A percentile compares a stretch with the other conserved stretches of the same genome.
phyloP scores from a whole-genome alignment of 1,140 invertebrate species.

The Ruditapes philippinarum region DNA sequence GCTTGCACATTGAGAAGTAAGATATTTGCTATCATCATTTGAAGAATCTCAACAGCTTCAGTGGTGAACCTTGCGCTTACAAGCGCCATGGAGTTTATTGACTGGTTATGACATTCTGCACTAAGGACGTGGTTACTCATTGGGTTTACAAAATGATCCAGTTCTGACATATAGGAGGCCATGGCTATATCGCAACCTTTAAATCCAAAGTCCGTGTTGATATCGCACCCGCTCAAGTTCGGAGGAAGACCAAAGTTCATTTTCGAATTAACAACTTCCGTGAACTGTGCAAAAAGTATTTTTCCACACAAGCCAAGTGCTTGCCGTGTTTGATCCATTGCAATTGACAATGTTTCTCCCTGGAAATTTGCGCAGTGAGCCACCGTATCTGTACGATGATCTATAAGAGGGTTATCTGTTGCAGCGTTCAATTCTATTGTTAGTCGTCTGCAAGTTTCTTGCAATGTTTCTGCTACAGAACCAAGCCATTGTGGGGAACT shows the following conservation, averaged over 20 bases:
- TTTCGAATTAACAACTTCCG: conserved; percentile 49
- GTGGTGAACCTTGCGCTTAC: conserved; percentile 40
- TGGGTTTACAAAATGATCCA: conserved; percentile 57
- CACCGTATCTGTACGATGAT: conserved; percentile 49
- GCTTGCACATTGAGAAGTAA: conserved; percentile 36
- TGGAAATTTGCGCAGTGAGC: conserved; percentile 52
- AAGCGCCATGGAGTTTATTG: conserved; percentile 57
- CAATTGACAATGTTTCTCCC: conserved; percentile 55
- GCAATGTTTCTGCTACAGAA: conserved; percentile 49
- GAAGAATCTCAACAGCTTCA: conserved; percentile 50
- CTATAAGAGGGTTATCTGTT: conserved; percentile 55
- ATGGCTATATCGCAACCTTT: conserved; percentile 56
- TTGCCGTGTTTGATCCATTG: conserved; percentile 59
- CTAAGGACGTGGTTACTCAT: conserved; percentile 65
- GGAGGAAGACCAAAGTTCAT: conserved; percentile 54
- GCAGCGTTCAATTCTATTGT: conserved; percentile 53
- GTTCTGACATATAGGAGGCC: conserved; percentile 59
- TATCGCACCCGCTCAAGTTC: conserved; percentile 54
- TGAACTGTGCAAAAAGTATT: conserved; percentile 52
- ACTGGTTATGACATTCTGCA: conserved; percentile 57
- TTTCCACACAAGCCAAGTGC: conserved; percentile 50
- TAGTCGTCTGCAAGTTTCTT: conserved; percentile 8
- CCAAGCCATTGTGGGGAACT: conserved; percentile 56
- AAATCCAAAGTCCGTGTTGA: conserved; percentile 46
- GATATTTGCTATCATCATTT: conserved; percentile 58